phyloP scores from a whole-genome alignment of 2,888 invertebrate species.

The Galerucella pusilla region DNA sequence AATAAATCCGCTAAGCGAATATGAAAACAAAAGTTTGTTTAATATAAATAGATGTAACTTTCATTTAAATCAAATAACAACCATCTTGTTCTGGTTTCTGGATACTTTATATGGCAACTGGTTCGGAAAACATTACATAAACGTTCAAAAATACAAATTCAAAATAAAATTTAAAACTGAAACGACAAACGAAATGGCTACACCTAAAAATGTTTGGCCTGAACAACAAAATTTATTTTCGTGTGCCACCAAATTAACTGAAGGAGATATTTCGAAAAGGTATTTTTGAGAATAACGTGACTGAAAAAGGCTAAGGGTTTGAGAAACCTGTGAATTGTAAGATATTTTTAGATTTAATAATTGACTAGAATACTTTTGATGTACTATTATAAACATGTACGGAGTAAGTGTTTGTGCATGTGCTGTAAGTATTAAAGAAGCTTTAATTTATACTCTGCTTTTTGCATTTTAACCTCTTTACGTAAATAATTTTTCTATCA shows the following conservation, averaged over 20 bases:
- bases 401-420: constrained; percentile 67
- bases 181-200: not conserved
- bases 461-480: constrained; percentile 38
- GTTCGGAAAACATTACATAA: not conserved
- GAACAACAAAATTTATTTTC: not conserved
- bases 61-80: too few relatives aligned
- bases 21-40: too few relatives aligned
- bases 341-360: constrained; percentile 58
- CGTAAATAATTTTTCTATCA: constrained; percentile 5
- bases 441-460: constrained; percentile 50
- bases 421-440: constrained; percentile 63
- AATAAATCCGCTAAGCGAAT: too few relatives aligned
- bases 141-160: not conserved
- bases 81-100: too few relatives aligned
- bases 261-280: constrained; percentile 24
- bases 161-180: not conserved
- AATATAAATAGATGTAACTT: too few relatives aligned
- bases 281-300: constrained; percentile 50
- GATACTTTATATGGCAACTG: not conserved
- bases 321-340: constrained; percentile 57
- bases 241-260: not conserved
- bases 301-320: constrained; percentile 57
- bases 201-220: not conserved
- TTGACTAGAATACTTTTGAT: constrained; percentile 58
- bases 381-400: constrained; percentile 63